Conservation (phyloP, 2,797 vertebrate genomes). For the Muscicapa striata region DNA sequence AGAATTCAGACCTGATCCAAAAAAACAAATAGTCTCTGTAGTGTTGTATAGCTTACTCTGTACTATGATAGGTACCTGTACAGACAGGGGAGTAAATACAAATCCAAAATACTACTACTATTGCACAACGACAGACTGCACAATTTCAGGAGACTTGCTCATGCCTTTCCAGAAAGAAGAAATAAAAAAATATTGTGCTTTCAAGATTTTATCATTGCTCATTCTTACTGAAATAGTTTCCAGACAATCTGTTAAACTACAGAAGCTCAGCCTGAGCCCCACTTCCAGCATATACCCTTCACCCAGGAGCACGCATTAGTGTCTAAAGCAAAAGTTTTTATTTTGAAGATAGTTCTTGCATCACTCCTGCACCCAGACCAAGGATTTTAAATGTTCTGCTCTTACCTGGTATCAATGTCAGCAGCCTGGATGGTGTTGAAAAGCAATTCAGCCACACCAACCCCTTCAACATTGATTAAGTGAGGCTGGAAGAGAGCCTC, state of each 20-base stretch:
- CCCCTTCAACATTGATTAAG: slow-evolving; percentile 97
- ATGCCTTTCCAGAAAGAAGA: not conserved
- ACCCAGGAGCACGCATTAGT: not conserved
- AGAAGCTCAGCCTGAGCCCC: not conserved
- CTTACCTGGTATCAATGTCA: slow-evolving; percentile 97
- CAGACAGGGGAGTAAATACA: not conserved
- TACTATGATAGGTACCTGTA: not conserved
- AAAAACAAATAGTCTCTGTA: not conserved
- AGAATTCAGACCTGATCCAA: slow-evolving; percentile 90
- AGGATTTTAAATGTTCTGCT: not conserved
- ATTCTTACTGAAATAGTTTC: not conserved
- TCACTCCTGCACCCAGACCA: not conserved
- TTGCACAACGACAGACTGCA: not conserved
- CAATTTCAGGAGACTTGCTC: not conserved
- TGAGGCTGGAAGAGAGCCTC: slow-evolving; percentile 98
- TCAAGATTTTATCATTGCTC: not conserved
- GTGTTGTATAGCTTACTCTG: accelerated
- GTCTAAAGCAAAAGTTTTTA: not conserved
- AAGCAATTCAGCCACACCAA: slow-evolving; percentile 96
- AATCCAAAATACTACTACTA: not conserved
- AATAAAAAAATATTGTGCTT: not conserved
- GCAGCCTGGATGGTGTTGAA: slow-evolving; percentile 99
- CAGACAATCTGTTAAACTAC: not conserved
- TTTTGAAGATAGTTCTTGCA: not conserved
- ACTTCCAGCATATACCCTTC: not conserved